Conservation (phyloP, 1,140 invertebrate species). For the Ceratosolen solmsi region DNA sequence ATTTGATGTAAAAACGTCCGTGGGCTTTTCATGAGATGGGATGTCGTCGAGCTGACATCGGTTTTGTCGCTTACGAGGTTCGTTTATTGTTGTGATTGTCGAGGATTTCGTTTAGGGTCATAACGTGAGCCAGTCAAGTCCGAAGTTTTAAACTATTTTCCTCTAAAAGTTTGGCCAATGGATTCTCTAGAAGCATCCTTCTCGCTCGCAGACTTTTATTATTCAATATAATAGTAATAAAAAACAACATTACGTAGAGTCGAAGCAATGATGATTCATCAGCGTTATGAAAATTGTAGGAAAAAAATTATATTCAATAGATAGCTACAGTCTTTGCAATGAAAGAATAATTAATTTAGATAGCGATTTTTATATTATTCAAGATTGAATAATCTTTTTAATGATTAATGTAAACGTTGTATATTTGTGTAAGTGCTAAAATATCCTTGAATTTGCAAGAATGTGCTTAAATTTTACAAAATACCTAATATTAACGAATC, state of each 20-base stretch:
- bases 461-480: no score
- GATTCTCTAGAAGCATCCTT: background rate
- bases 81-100: background rate
- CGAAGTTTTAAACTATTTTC: background rate
- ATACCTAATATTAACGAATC: no score
- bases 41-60: no score
- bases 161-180: background rate
- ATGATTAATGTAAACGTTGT: no score
- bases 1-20: background rate
- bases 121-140: no score
- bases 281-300: background rate
- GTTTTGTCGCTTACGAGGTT: background rate
- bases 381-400: no score
- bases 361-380: background rate
- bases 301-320: background rate
- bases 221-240: background rate
- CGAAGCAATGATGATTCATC: background rate
- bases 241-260: background rate
- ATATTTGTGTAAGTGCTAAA: no score
- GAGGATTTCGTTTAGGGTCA: no score
- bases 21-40: background rate
- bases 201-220: background rate
- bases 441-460: no score
- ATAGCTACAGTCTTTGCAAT: no score
- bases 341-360: background rate